A percentile compares a stretch with the other conserved stretches of the same genome.
These are phyloP conservation scores for Helostoma temminkii DNA, from an alignment of 2,797 vertebrate genomes.

Conservation along the genomic window DNA sequence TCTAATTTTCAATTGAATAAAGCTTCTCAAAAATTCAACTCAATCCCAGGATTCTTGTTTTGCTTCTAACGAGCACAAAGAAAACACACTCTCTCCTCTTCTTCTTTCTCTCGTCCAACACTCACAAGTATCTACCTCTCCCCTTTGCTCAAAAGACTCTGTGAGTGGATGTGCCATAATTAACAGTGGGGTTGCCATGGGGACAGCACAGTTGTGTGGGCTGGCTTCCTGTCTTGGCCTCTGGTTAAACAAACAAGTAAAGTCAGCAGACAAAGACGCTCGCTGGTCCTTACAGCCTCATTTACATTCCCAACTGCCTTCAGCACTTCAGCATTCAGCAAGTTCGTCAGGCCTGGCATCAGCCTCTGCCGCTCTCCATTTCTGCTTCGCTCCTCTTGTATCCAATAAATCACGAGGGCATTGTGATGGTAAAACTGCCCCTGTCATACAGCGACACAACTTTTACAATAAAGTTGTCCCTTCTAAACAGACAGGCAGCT, in stretches of 20 bases:
- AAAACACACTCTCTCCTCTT: conserved; percentile 36
- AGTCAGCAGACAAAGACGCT: conserved; percentile 73
- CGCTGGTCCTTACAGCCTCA: conserved; percentile 84
- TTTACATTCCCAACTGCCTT: conserved; percentile 87
- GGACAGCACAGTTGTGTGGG: conserved; percentile 82
- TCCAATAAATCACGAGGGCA: conserved; percentile 53
- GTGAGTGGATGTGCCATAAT: conserved; percentile 80
- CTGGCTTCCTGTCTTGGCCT: conserved; percentile 86
- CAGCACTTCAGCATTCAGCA: conserved; percentile 72
- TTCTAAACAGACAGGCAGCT: conserved; percentile 61
- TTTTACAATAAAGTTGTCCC: conserved; percentile 46
- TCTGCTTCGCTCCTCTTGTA: conserved; percentile 17
- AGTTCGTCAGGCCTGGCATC: conserved; percentile 54
- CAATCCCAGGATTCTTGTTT: conserved; percentile 1
- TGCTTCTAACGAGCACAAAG: conserved; percentile 12
- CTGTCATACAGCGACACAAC: conserved; percentile 32
- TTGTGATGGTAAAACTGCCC: conserved; percentile 59
- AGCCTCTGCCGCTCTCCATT: conserved; percentile 14
- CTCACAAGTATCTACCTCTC: conserved; percentile 70
- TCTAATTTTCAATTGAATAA: too few species aligned
- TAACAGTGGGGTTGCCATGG: conserved; percentile 85
- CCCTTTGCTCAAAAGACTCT: conserved; percentile 69
- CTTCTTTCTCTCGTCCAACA: conserved; percentile 52
- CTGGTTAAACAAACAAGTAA: conserved; percentile 88
- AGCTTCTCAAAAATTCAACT: conserved; percentile 2